phyloP scores from a whole-genome alignment of 2,797 vertebrate species.

The Valencia hispanica region DNA sequence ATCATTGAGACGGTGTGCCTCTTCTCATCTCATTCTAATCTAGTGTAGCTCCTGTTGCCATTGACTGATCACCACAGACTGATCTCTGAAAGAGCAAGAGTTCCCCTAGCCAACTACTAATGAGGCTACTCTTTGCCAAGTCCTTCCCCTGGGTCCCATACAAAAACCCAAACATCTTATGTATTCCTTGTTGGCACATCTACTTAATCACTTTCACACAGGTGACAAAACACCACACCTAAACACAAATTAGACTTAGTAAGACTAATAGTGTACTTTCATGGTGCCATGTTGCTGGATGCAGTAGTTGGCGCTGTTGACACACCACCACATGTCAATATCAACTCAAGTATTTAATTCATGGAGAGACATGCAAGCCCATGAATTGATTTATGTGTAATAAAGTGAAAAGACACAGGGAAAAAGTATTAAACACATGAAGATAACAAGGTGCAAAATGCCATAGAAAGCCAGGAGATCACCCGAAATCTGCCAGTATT shows the following conservation, averaged over 20 bases:
- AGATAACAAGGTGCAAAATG: no score
- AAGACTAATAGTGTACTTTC: background rate
- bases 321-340: no score
- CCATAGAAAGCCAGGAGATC: no score
- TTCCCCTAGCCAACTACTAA: constrained; percentile 1
- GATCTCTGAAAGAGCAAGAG: background rate
- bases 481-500: no score
- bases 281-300: background rate
- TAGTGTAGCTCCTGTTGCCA: background rate
- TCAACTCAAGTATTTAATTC: no score
- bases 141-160: background rate
- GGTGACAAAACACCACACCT: background rate
- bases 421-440: no score
- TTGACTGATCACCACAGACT: background rate
- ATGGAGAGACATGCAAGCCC: no score
- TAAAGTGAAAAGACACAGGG: no score
- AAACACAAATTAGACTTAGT: background rate
- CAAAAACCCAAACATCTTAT: background rate
- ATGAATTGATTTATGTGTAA: no score
- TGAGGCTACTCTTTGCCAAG: background rate
- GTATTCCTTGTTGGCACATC: background rate
- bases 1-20: background rate
- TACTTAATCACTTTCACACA: background rate
- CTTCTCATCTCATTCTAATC: background rate
- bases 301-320: background rate